Conservation (phyloP, 2,888 invertebrate species). For the Leucophenga montana region DNA sequence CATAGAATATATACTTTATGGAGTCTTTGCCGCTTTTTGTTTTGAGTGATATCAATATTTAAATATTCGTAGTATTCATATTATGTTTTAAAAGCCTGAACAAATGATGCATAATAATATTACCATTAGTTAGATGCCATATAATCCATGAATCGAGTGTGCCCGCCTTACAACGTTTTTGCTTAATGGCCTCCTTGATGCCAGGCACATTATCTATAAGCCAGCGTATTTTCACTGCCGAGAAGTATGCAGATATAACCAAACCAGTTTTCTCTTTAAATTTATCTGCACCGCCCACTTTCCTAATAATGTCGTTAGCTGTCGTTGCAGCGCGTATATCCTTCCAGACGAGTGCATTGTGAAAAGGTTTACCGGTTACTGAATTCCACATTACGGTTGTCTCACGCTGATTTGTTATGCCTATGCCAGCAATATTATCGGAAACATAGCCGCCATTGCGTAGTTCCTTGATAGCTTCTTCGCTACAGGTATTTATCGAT, state of each 20-base stretch:
- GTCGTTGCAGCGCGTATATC: conserved; percentile 89
- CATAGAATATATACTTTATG: no score
- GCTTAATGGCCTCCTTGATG: conserved; percentile 82
- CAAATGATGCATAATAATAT: no score
- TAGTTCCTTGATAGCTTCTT: conserved; percentile 79
- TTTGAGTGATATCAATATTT: no score
- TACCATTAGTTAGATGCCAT: conserved; percentile 76
- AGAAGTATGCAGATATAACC: conserved; percentile 91
- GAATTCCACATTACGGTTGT: conserved; percentile 96
- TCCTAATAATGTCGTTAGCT: conserved; percentile 87
- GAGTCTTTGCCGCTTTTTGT: no score
- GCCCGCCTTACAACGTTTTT: conserved; percentile 84
- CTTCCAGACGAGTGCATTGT: conserved; percentile 97
- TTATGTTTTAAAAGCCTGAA: no score
- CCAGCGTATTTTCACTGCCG: conserved; percentile 90
- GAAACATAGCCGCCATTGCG: conserved; percentile 75
- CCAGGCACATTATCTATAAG: conserved; percentile 83
- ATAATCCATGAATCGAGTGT: conserved; percentile 96
- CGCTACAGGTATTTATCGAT: conserved; percentile 83
- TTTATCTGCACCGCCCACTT: conserved; percentile 80
- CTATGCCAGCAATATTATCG: conserved; percentile 84
- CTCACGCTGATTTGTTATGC: conserved; percentile 95
- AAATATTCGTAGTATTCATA: no score
- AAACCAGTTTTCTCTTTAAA: conserved; percentile 83
- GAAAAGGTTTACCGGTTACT: conserved; percentile 87